Percentiles rank a stretch among this genome's conserved stretches.
Evolutionary conservation across 2,113 vertebrate species (phyloP).

Genomic region (Octodon degus): DNA sequence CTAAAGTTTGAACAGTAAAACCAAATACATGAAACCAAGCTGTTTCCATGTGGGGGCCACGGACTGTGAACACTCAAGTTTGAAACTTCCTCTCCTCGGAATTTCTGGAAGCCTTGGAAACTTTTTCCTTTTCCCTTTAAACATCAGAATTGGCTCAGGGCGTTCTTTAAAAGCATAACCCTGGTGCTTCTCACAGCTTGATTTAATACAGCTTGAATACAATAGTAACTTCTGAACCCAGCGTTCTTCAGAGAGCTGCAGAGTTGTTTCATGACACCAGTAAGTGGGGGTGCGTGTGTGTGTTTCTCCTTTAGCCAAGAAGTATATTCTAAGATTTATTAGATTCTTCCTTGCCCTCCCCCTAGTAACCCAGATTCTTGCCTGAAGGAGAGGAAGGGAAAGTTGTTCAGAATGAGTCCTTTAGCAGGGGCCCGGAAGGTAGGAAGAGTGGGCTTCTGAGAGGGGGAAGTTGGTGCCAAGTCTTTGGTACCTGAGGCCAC

Average conservation of each 20-base stretch:
- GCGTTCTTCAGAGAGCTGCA: slow-evolving; percentile 85
- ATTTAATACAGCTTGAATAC: slow-evolving; percentile 87
- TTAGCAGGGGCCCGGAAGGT: slow-evolving; percentile 76
- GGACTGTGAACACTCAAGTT: slow-evolving; percentile 87
- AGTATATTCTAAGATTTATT: slow-evolving; percentile 88
- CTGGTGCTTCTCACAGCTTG: slow-evolving; percentile 84
- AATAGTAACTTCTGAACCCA: slow-evolving; percentile 88
- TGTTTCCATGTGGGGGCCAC: slow-evolving; percentile 82
- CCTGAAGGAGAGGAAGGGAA: slow-evolving; percentile 86
- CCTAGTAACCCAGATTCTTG: slow-evolving; percentile 88
- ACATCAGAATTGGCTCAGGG: slow-evolving; percentile 81
- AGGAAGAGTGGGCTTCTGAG: slow-evolving; percentile 76
- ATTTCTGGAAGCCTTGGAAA: slow-evolving; percentile 85
- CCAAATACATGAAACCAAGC: slow-evolving; percentile 83
- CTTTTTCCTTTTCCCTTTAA: slow-evolving; percentile 71
- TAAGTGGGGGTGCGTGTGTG: slow-evolving; percentile 78
- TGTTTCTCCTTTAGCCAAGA: slow-evolving; percentile 80
- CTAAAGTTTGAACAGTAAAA: slow-evolving; percentile 82
- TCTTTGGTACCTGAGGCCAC: slow-evolving; percentile 77
- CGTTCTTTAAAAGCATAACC: slow-evolving; percentile 82
- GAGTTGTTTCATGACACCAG: slow-evolving; percentile 88
- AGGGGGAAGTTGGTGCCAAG: slow-evolving; percentile 73
- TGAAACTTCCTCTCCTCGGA: slow-evolving; percentile 86
- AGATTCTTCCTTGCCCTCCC: slow-evolving; percentile 82
- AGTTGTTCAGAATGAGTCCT: slow-evolving; percentile 83